A percentile compares a stretch with the other conserved stretches of the same genome.
phyloP scores from a whole-genome alignment of 2,113 vertebrate genomes.

The Notothenia rossii region DNA sequence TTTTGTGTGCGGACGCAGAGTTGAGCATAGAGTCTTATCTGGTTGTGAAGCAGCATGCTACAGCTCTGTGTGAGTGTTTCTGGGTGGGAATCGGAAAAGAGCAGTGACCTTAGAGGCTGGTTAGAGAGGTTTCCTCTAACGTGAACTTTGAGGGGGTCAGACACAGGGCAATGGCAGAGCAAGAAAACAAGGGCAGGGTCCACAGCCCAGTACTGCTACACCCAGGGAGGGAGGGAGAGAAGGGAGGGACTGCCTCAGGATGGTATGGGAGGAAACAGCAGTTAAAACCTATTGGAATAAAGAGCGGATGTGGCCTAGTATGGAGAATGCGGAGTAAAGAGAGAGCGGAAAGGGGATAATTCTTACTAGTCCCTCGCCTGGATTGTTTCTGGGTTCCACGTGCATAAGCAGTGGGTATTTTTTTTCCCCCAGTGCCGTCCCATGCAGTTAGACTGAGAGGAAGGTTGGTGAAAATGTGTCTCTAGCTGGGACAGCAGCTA shows the following conservation, averaged over 20 bases:
- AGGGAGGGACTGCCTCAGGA: conserved; percentile 47
- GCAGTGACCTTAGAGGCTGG: conserved; percentile 71
- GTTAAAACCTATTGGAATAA: conserved; percentile 51
- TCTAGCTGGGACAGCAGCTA: conserved; percentile 51
- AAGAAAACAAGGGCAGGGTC: conserved; percentile 76
- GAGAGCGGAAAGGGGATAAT: conserved; percentile 35
- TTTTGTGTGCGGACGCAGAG: conserved; percentile 32
- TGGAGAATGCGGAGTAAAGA: conserved; percentile 35
- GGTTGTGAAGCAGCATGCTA: conserved; percentile 12
- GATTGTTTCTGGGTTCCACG: conserved; percentile 36
- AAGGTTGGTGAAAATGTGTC: conserved; percentile 32
- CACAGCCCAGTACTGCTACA: conserved; percentile 48
- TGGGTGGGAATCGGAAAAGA: conserved; percentile 70
- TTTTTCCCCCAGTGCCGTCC: neutral
- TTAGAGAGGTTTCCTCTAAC: conserved; percentile 74
- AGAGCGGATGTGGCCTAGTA: conserved; percentile 49
- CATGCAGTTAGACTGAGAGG: conserved; percentile 38
- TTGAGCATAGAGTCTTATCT: conserved; percentile 32
- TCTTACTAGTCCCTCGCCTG: conserved; percentile 23
- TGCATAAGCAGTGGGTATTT: conserved; percentile 11
- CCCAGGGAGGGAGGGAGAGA: conserved; percentile 28
- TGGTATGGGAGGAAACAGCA: conserved; percentile 31
- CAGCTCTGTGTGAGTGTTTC: conserved; percentile 38
- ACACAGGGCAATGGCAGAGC: conserved; percentile 72
- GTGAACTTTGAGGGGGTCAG: conserved; percentile 78